Percentiles rank a stretch among this genome's conserved stretches.
These are phyloP conservation scores for Panzeria rudis DNA, from an alignment of 2,888 invertebrate genomes.

Conservation along the genomic window DNA sequence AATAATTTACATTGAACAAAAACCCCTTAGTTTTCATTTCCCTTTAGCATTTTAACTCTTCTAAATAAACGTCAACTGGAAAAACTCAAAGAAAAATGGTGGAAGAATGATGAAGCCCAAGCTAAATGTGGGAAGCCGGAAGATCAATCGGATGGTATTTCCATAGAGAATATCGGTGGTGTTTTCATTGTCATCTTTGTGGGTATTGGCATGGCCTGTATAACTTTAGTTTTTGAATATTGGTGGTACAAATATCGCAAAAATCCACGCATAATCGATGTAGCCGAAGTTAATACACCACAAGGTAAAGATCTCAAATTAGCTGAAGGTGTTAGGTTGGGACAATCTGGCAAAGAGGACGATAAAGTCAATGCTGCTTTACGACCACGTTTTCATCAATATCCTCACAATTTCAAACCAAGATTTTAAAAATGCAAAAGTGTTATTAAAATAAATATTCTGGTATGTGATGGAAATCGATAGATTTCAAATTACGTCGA, in stretches of 20 bases:
- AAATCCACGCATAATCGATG: conserved; percentile 86
- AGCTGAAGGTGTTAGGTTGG: conserved; percentile 80
- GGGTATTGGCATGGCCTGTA: conserved; percentile 95
- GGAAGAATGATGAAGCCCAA: conserved; percentile 93
- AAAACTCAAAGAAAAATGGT: conserved; percentile 97
- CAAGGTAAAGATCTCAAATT: conserved; percentile 78
- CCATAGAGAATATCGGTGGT: conserved; percentile 98
- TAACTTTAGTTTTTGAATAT: conserved; percentile 96
- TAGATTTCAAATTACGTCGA: no score
- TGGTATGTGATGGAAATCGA: no score
- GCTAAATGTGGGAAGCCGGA: conserved; percentile 93
- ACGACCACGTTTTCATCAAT: conserved; percentile 82
- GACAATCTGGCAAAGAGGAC: conserved; percentile 80
- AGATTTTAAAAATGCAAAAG: conserved; percentile 77
- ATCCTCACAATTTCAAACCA: conserved; percentile 81
- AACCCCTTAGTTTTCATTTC: conserved; percentile 34
- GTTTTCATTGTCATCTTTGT: conserved; percentile 99
- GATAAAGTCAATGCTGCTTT: conserved; percentile 81
- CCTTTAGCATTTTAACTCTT: conserved; percentile 92
- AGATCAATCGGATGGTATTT: conserved; percentile 98
- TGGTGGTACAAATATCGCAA: conserved; percentile 95
- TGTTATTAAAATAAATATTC: no score
- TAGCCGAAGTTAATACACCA: conserved; percentile 84
- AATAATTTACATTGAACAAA: not conserved
- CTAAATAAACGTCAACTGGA: conserved; percentile 97